A percentile compares a stretch with the other conserved stretches of the same genome.
Conservation (phyloP, 2,797 vertebrate species). For the Coreius guichenoti region DNA sequence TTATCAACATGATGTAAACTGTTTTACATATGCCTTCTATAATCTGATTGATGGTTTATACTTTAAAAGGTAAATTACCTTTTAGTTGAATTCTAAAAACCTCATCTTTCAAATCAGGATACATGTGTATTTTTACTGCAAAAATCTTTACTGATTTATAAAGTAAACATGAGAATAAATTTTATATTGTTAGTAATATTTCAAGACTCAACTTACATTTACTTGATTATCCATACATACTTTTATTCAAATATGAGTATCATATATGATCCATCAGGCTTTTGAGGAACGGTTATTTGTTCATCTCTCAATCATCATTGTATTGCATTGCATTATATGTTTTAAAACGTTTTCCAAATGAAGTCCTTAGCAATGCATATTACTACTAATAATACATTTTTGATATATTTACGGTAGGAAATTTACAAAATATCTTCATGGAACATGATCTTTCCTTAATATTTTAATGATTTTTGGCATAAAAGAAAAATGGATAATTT, state of each 20-base stretch:
- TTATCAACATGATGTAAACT: background rate
- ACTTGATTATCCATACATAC: background rate
- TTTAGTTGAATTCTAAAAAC: background rate
- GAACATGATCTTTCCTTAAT: no score
- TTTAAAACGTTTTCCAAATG: background rate
- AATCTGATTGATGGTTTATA: background rate
- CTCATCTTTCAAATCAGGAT: background rate
- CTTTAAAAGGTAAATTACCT: background rate
- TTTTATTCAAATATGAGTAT: background rate
- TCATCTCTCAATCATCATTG: background rate
- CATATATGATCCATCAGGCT: background rate
- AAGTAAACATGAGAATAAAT: background rate
- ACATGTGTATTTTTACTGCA: background rate
- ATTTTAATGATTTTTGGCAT: no score
- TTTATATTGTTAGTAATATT: background rate
- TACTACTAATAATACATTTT: no score
- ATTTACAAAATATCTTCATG: no score
- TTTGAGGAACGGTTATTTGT: background rate
- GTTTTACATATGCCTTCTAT: background rate
- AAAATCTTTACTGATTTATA: background rate
- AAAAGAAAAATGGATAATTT: no score
- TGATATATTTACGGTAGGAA: no score
- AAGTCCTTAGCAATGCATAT: no score
- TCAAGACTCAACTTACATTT: background rate
- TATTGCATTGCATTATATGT: background rate